Evolutionary conservation across 1,140 invertebrate genomes (phyloP), one percentile per base, ranked within the genome.

Genomic region (Leptestheria dahalacensis): DNA sequence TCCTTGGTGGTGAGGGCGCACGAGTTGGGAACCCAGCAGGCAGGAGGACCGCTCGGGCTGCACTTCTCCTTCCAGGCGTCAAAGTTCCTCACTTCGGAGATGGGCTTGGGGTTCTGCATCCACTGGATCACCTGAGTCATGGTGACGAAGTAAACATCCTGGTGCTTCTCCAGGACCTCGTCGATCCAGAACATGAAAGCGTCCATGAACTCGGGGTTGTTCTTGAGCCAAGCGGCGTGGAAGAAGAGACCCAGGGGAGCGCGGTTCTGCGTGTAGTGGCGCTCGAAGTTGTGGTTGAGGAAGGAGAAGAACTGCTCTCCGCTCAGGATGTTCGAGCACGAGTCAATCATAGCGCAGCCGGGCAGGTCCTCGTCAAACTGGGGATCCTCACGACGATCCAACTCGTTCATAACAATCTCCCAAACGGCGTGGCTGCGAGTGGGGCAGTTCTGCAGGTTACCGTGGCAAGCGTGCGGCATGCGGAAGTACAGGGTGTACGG

Each of bases 391-490:
- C 91, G 80, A 62, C 90, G 79, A 74, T 95, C 91, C 65, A 94
- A 73, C 70, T 95, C 91, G 70, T 95, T 95, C 85, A 95, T 90
- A n/a, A 94, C 90, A 88, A 95, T 93, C 74, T 95, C 91, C 91
- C 91, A 95, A 11, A 94, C 90, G 24, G 91, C 90, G 70, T 94
- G 91, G 63, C 78, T 86, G 69, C 90, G 82, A 1, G 91, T 92
- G 15, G 91, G 91, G 68, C 91, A 95, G 67, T 85, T 89, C 71
- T 94, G 91, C 26, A 90, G 74, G 71, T 95, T 93, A 59, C 91
- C 91, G 71, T 94, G 91, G 68, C 91, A 95, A 57, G 86, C 80
- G 68, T 93, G 91, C 0, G 91, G 91, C 90, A 95, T 95, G 59
- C 89, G 80, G 81, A 93, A 96, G 78, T 95, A 95, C 82, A 97